Evolutionary conservation across 2,888 invertebrate species (phyloP).

Genomic region (Drosophila rellima): DNA sequence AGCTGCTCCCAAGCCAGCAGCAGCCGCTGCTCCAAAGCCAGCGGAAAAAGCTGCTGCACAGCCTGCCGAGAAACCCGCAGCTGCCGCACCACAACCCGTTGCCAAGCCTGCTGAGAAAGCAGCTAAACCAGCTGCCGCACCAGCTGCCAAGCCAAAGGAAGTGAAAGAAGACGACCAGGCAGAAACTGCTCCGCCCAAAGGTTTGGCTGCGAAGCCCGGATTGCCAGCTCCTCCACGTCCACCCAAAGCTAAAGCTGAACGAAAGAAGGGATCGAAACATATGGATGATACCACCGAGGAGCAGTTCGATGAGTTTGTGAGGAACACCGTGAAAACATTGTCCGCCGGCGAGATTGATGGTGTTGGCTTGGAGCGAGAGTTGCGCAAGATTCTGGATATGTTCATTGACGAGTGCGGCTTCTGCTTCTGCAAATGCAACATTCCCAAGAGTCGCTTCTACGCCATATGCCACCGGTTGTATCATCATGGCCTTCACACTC

Average conservation of each 20-base stretch:
- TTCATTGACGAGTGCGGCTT: conserved; percentile 80
- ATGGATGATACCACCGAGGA: conserved; percentile 47
- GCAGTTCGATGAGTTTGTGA: conserved; percentile 70
- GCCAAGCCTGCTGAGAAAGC: not conserved
- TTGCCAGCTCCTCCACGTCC: not conserved
- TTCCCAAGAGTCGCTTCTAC: conserved; percentile 78
- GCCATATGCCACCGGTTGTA: conserved; percentile 80
- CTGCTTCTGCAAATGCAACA: conserved; percentile 77
- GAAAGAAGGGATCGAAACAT: conserved; percentile 18
- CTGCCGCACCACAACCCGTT: not conserved
- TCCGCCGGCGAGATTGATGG: conserved; percentile 70
- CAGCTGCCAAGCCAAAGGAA: not conserved
- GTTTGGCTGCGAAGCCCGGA: conserved; percentile 11
- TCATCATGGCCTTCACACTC: conserved; percentile 77
- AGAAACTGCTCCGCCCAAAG: conserved; percentile 14
- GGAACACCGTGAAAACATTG: conserved; percentile 62
- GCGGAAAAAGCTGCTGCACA: conserved; percentile 1
- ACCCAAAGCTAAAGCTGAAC: not conserved
- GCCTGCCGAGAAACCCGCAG: not conserved
- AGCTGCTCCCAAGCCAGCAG: conserved; percentile 1
- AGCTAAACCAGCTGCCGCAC: not conserved
- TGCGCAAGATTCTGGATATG: conserved; percentile 77
- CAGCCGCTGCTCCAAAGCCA: conserved; percentile 1
- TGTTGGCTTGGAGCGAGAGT: conserved; percentile 72
- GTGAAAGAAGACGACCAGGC: conserved; percentile 1